These are phyloP conservation scores for Prionailurus viverrinus DNA, from an alignment of 2,113 vertebrate species.

Conservation along the genomic window DNA sequence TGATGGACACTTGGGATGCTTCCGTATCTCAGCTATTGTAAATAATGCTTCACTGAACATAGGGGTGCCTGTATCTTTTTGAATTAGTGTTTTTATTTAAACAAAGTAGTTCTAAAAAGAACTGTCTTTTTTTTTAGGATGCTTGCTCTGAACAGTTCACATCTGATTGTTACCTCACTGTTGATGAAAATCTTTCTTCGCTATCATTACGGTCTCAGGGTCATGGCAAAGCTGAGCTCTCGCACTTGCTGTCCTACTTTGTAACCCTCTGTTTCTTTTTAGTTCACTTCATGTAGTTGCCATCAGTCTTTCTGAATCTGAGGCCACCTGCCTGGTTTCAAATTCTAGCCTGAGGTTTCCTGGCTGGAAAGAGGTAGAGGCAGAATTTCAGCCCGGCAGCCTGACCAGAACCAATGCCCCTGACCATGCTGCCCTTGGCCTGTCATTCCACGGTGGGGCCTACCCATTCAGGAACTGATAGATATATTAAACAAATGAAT, in stretches of 20 bases:
- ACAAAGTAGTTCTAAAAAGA: background rate
- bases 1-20: background rate
- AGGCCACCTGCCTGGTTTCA: background rate
- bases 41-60: background rate
- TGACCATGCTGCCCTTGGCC: fast-evolving
- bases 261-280: background rate
- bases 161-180: background rate
- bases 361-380: background rate
- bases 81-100: background rate
- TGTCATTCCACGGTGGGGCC: background rate
- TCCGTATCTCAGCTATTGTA: background rate
- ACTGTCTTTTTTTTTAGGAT: background rate
- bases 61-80: background rate
- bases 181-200: background rate
- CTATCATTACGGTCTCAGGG: fast-evolving
- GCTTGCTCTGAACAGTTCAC: background rate
- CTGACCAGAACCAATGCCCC: background rate
- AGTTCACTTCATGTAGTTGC: background rate
- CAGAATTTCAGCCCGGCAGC: background rate
- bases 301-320: background rate
- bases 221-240: background rate
- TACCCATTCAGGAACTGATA: background rate
- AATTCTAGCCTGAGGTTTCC: background rate
- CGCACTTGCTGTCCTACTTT: background rate
- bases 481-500: background rate